A percentile compares a stretch with the other conserved stretches of the same genome.
These are phyloP conservation scores for Sipha flava DNA, from an alignment of 1,140 invertebrate genomes.

Conservation along the genomic window DNA sequence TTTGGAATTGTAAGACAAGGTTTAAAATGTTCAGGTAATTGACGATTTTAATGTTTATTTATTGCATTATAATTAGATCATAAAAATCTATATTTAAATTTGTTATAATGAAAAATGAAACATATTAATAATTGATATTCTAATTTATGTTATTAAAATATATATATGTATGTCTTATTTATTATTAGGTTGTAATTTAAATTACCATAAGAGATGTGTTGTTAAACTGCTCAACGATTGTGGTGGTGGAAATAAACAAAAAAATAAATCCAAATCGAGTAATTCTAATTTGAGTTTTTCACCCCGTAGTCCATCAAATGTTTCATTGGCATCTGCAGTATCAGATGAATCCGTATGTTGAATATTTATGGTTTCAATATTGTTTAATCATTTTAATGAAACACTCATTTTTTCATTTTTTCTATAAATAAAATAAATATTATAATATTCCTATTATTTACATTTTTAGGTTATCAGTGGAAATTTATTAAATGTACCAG, in stretches of 20 bases:
- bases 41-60: no score
- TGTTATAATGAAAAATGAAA: no score
- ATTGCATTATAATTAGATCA: no score
- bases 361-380: background rate
- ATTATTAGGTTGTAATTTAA: slow-evolving; percentile 81
- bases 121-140: no score
- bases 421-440: background rate
- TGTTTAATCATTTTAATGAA: background rate
- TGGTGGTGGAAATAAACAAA: slow-evolving; percentile 46
- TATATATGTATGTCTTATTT: background rate
- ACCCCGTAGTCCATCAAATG: slow-evolving; percentile 57
- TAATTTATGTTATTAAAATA: no score
- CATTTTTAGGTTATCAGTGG: background rate
- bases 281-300: slow-evolving; percentile 51
- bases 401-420: background rate
- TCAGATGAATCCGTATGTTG: slow-evolving; percentile 44
- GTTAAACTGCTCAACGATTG: slow-evolving; percentile 99
- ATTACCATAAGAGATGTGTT: slow-evolving; percentile 97
- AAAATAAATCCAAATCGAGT: slow-evolving; percentile 47
- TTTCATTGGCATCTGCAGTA: slow-evolving; percentile 45
- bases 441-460: background rate
- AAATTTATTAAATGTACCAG: slow-evolving; percentile 5
- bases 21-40: slow-evolving; percentile 97
- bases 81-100: no score
- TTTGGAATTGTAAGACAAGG: slow-evolving; percentile 96